Conservation (phyloP, 2,113 vertebrate genomes). For the Microcebus tavaratra region DNA sequence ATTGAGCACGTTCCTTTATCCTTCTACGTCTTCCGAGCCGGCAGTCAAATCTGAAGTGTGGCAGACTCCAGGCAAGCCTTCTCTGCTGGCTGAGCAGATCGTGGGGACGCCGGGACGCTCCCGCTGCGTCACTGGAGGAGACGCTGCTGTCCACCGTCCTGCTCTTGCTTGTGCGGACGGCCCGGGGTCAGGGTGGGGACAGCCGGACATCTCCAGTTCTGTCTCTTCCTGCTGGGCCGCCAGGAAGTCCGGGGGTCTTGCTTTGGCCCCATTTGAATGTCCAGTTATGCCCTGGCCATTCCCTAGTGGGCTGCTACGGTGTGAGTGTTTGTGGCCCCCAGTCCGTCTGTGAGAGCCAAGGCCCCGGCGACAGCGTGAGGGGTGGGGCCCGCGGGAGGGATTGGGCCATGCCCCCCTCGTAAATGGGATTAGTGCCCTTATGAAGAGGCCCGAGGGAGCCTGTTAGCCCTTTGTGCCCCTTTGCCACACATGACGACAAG, state of each 20-base stretch:
- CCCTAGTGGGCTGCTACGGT: background rate
- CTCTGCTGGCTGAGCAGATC: background rate
- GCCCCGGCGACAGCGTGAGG: background rate
- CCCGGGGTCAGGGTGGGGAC: background rate
- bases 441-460: background rate
- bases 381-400: background rate
- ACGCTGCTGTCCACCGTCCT: background rate
- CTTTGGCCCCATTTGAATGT: background rate
- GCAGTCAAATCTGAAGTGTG: background rate
- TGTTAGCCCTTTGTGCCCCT: background rate
- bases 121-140: background rate
- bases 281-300: accelerated
- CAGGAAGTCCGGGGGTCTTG: background rate
- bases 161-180: background rate
- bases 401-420: background rate
- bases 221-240: background rate
- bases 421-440: background rate
- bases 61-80: background rate
- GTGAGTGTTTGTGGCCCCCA: background rate
- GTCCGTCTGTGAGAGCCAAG: background rate
- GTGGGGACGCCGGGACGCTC: background rate
- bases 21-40: background rate
- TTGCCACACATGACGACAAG: background rate
- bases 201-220: background rate
- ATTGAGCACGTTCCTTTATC: background rate